Conservation (phyloP, 2,888 invertebrate species). For the Ectobius pallidus region DNA sequence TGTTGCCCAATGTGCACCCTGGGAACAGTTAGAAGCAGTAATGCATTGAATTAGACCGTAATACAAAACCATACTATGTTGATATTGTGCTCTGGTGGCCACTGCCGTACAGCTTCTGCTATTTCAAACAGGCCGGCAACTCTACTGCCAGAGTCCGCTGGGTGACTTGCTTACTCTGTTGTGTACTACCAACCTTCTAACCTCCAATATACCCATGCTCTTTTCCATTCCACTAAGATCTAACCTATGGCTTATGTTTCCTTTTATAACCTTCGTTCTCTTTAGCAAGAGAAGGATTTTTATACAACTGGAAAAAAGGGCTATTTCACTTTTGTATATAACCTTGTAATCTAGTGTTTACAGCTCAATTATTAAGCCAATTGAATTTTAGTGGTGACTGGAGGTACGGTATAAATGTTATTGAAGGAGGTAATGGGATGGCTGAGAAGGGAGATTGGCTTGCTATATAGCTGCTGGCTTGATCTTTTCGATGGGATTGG, state of each 20-base stretch:
- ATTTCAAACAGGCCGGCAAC: slow-evolving; percentile 16
- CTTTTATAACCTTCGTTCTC: slow-evolving; percentile 11
- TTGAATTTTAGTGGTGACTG: slow-evolving; percentile 15
- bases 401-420: slow-evolving; percentile 12
- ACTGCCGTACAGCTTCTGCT: slow-evolving; percentile 6
- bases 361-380: slow-evolving; percentile 10
- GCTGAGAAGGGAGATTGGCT: background rate
- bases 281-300: background rate
- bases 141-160: slow-evolving; percentile 11
- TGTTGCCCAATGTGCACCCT: slow-evolving; percentile 54
- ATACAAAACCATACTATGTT: slow-evolving; percentile 51
- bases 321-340: slow-evolving; percentile 16
- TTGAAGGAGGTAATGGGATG: background rate
- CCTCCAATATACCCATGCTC: background rate
- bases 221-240: background rate
- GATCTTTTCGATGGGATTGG: background rate
- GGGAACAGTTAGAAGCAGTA: slow-evolving; percentile 59
- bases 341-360: slow-evolving; percentile 10
- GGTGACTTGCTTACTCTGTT: slow-evolving; percentile 11
- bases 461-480: no score
- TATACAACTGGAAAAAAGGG: background rate
- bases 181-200: slow-evolving; percentile 21
- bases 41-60: slow-evolving; percentile 66
- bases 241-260: slow-evolving; percentile 19
- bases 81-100: slow-evolving; percentile 39